These are phyloP conservation scores for Bombus superbus DNA, from an alignment of 1,140 invertebrate genomes.

Conservation along the genomic window DNA sequence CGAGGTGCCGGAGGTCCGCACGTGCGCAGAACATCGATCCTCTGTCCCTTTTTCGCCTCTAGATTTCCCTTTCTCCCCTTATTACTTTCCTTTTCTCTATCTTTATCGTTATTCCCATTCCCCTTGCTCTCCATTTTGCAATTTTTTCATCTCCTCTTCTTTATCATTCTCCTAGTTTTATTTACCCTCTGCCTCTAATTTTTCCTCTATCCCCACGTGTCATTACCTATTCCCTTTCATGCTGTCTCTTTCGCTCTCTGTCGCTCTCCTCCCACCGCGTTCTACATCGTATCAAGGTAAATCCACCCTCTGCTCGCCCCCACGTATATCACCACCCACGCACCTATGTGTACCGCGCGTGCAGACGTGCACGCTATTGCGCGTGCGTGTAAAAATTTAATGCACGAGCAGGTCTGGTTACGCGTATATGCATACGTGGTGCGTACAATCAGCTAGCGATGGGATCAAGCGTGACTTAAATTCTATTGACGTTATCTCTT, in stretches of 20 bases:
- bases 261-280: conserved; percentile 10
- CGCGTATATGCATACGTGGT: not conserved
- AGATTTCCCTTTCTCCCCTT: conserved; percentile 14
- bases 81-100: not conserved
- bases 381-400: conserved; percentile 1
- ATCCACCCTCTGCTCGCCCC: conserved; percentile 4
- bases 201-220: not conserved
- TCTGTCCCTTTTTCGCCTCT: not conserved
- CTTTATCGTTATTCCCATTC: not conserved
- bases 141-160: not conserved
- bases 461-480: not conserved
- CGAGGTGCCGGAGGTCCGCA: conserved; percentile 59
- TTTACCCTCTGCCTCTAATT: conserved; percentile 4
- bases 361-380: not conserved
- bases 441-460: not conserved
- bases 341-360: not conserved
- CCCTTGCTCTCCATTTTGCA: not conserved
- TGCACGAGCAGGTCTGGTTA: not conserved
- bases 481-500: not conserved
- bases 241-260: not conserved
- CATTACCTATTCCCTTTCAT: conserved; percentile 52
- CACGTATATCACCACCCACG: conserved; percentile 21
- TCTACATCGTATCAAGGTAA: conserved; percentile 31
- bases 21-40: conserved; percentile 53
- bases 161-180: conserved; percentile 2